phyloP scores from a whole-genome alignment of 2,888 invertebrate genomes.

The Dolichopus griseipennis region DNA sequence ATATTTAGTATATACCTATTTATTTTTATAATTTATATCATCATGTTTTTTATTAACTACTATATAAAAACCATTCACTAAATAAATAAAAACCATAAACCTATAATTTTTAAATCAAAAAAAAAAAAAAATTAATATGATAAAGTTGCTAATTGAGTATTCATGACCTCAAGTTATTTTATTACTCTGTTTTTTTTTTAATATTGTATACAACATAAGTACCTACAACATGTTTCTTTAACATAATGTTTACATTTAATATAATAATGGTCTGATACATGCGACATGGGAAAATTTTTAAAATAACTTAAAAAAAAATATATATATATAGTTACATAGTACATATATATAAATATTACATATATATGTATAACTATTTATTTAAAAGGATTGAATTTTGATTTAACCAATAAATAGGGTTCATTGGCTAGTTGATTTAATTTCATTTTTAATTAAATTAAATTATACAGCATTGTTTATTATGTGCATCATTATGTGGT shows the following conservation, averaged over 20 bases:
- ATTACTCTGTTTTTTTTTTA: background rate
- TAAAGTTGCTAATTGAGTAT: background rate
- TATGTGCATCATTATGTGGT: background rate
- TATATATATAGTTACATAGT: background rate
- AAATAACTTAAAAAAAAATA: background rate
- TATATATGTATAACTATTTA: background rate
- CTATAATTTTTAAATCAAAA: background rate
- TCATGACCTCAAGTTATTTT: background rate
- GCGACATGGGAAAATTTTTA: background rate
- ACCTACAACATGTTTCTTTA: no score
- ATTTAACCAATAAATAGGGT: background rate
- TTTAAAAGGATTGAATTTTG: background rate
- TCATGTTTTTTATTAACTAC: no score
- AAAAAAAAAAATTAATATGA: no score
- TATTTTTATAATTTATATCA: no score
- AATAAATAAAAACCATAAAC: background rate
- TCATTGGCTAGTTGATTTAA: background rate
- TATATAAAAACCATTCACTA: background rate
- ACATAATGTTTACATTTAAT: no score
- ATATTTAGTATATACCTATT: no score
- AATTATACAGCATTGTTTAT: no score
- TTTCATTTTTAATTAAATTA: background rate
- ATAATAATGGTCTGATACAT: no score
- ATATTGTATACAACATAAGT: no score
- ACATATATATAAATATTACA: background rate